Evolutionary conservation across 2,888 invertebrate species (phyloP), one percentile per base, ranked within the genome.

Genomic region (Carcina quercana): DNA sequence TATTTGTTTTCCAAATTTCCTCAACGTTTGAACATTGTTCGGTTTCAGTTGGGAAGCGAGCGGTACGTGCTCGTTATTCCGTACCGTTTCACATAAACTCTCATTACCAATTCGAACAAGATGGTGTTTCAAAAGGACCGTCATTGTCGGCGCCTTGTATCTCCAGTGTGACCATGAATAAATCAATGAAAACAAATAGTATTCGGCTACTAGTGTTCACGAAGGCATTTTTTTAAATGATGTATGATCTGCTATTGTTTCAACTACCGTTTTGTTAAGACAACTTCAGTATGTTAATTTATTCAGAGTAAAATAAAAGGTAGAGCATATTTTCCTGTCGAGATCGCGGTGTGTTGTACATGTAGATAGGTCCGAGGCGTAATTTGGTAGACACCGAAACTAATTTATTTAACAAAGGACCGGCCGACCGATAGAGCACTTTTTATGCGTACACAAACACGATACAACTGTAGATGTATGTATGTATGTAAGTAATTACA

Each of bases 311-410:
- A 50, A 59, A 79, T 76, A 82, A 80, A 71, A 69, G 72, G 76
- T 73, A 66, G 82, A 80, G 80, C 79, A 82, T 78, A 80, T 79
- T 80, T 74, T 69, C 72, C 59, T 69, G 58, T 59, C 61, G 59
- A 70, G 70, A 71, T 71, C 67, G 63, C 63, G n/a, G 59, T 71
- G 59, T 59, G 70, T 52, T 68, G 59, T 75, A 74, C 71, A 67
- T 78, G 72, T 72, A 78, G 72, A 79, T 78, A 80, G 74, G 72
- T 75, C 61, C 35, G 67, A 72, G 66, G 85, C 85, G 85, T 85
- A 85, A 85, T 84, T 82, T 85, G 83, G 85, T 85, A 85, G 85
- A 84, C 79, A 84, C 84, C 85, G 84, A 82, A 83, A 74, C 84
- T 82, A 84, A 84, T 85, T 84, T 85, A 83, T 80, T 82, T 83